Conservation (phyloP, 2,113 vertebrate species). For the Heterotilapia buettikoferi region DNA sequence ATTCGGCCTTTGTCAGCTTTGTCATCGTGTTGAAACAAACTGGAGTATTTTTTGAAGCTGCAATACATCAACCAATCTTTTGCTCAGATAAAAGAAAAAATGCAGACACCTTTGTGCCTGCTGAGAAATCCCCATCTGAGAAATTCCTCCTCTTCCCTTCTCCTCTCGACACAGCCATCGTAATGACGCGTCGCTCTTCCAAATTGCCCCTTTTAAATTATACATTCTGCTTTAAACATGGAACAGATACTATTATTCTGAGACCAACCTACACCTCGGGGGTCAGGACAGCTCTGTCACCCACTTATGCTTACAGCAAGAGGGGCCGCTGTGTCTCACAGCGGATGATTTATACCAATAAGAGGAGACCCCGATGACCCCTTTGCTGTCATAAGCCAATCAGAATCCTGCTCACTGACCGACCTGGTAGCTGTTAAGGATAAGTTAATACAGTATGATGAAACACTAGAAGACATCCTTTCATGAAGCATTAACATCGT, state of each 20-base stretch:
- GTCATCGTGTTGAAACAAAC: not conserved
- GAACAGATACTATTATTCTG: constrained; percentile 62
- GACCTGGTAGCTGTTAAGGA: constrained; percentile 20
- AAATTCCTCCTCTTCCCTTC: not conserved
- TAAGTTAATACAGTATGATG: constrained; percentile 32
- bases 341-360: constrained; percentile 25
- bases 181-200: constrained; percentile 49
- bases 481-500: constrained; percentile 48
- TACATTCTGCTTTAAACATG: constrained; percentile 52
- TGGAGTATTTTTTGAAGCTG: not conserved
- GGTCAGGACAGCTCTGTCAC: constrained; percentile 26
- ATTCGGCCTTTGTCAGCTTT: not conserved
- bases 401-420: not conserved
- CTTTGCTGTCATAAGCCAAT: constrained; percentile 15
- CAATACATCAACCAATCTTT: not conserved
- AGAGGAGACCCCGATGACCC: not conserved
- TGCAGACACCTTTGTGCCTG: not conserved
- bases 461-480: constrained; percentile 20
- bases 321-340: not conserved
- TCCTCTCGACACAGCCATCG: not conserved
- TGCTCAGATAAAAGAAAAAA: not conserved
- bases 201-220: constrained; percentile 62
- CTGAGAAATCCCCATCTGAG: not conserved
- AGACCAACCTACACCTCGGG: constrained; percentile 36
- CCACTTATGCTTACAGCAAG: constrained; percentile 27